Evolutionary conservation across 2,888 invertebrate genomes (phyloP).

Genomic region (Chymomyza fuscimana): DNA sequence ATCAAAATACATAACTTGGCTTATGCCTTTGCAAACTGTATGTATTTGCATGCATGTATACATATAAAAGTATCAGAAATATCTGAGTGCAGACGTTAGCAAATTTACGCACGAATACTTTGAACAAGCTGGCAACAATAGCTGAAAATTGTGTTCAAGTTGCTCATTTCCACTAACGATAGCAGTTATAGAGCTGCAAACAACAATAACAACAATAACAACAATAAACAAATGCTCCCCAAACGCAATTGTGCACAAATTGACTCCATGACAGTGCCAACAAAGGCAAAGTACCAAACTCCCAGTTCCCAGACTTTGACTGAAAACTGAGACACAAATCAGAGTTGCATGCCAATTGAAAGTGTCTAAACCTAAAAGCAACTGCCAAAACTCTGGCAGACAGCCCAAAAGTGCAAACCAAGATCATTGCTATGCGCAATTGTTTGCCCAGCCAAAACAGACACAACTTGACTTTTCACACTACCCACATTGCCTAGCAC

Average conservation of each 20-base stretch:
- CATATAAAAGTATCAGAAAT: slow-evolving; percentile 13
- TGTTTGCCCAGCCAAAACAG: slow-evolving; percentile 67
- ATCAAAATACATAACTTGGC: slow-evolving; percentile 59
- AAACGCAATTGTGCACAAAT: slow-evolving; percentile 60
- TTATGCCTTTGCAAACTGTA: slow-evolving; percentile 23
- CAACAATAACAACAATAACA: slow-evolving; percentile 21
- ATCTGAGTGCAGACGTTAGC: background rate
- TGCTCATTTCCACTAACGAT: slow-evolving; percentile 31
- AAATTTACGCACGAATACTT: slow-evolving; percentile 44
- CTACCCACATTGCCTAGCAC: slow-evolving; percentile 23
- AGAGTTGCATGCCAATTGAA: slow-evolving; percentile 24
- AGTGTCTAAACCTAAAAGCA: slow-evolving; percentile 2
- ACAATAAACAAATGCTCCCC: slow-evolving; percentile 37
- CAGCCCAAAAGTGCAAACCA: slow-evolving; percentile 61
- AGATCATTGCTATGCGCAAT: slow-evolving; percentile 64
- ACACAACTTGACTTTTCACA: slow-evolving; percentile 70
- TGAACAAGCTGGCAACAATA: background rate
- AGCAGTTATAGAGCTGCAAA: slow-evolving; percentile 28
- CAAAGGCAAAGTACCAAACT: slow-evolving; percentile 30
- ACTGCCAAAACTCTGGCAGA: slow-evolving; percentile 9
- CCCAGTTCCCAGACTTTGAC: slow-evolving; percentile 6
- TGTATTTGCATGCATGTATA: background rate
- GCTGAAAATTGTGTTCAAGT: slow-evolving; percentile 25
- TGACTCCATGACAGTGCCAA: slow-evolving; percentile 40
- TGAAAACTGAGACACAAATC: slow-evolving; percentile 40